Percentiles rank a stretch among this genome's conserved stretches.
Conservation (phyloP, 64 coral and sea anemone genomes). For the Anthopleura sola region DNA sequence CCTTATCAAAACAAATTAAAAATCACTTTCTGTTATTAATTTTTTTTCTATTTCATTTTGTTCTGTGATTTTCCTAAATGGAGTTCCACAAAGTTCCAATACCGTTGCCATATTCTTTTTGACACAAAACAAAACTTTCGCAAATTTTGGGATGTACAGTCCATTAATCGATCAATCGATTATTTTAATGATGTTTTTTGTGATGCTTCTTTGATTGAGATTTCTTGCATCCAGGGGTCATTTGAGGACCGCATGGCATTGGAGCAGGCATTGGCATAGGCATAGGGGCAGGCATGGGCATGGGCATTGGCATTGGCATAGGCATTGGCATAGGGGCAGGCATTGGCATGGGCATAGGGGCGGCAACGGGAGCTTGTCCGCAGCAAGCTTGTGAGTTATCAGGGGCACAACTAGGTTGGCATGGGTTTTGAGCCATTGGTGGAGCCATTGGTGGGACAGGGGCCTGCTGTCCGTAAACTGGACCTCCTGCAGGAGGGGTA, state of each 20-base stretch:
- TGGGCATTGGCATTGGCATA: neutral
- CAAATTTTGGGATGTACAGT: neutral
- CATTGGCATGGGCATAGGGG: slow-evolving; percentile 30
- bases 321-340: slow-evolving; percentile 43
- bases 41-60: neutral
- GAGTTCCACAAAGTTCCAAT: neutral
- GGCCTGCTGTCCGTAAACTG: neutral
- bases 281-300: neutral
- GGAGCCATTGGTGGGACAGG: slow-evolving; percentile 46
- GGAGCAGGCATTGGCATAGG: slow-evolving; percentile 18
- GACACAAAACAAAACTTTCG: neutral
- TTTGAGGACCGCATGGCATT: neutral
- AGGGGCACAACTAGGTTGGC: slow-evolving; percentile 58
- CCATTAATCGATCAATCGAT: slow-evolving; percentile 15
- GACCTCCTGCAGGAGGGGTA: slow-evolving; percentile 33
- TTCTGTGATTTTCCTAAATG: neutral
- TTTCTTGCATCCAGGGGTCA: slow-evolving; percentile 26
- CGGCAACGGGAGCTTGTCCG: slow-evolving; percentile 12
- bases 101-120: neutral
- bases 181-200: slow-evolving; percentile 19
- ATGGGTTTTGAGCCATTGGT: slow-evolving; percentile 39
- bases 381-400: slow-evolving; percentile 40
- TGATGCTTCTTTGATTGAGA: slow-evolving; percentile 4
- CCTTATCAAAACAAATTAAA: slow-evolving; percentile 3
- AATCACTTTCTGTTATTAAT: neutral